Evolutionary conservation across 2,888 invertebrate species (phyloP), one percentile per base, ranked within the genome.

Genomic region (Unio pictorum): DNA sequence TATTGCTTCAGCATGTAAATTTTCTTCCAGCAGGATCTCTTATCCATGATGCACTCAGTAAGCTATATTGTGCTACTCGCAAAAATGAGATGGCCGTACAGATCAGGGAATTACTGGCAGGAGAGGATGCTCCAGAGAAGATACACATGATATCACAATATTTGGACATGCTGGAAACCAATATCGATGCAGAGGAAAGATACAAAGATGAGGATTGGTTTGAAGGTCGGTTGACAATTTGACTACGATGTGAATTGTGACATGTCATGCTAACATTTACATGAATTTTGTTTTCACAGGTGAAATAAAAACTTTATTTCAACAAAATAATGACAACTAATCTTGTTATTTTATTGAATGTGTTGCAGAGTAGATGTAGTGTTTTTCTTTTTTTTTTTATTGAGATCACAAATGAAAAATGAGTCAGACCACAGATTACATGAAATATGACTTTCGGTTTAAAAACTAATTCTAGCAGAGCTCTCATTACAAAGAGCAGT

Each of bases 181-280:
- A 85, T 66, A 71, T 79, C 5, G 82, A 84, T 17, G 76, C 84
- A 4, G 85, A 85, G 61, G 61, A 80, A 17, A 71, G 85, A 64
- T 77, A 79, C 63, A 84, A 85, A 55, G 75, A 84, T 75, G 84
- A 85, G 63, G 86, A 85, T 66, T 86, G 86, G 86, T 86, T 86
- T 81, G 85, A 86, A 70, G 85, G 85, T 84, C 45, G 61, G 3
- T 59, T 66, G 54, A 18, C 45, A 0, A 4, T 54, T 30, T 11
- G 23, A 20, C 11, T 15, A 30, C 17, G 26, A 2, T 61, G 8
- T 45, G 15, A 3, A 45, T 45, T 45, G 15, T 45, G 45, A 3
- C 45, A 45, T 45, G 11, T 45, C 8, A 8, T 34, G 7, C 7
- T 1, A 34, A 34, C 8, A 8, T 8, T 8, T 8, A 34, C 8